A percentile compares a stretch with the other conserved stretches of the same genome.
phyloP scores from a whole-genome alignment of 2,888 invertebrate genomes.

The Dermolepida albohirtum region DNA sequence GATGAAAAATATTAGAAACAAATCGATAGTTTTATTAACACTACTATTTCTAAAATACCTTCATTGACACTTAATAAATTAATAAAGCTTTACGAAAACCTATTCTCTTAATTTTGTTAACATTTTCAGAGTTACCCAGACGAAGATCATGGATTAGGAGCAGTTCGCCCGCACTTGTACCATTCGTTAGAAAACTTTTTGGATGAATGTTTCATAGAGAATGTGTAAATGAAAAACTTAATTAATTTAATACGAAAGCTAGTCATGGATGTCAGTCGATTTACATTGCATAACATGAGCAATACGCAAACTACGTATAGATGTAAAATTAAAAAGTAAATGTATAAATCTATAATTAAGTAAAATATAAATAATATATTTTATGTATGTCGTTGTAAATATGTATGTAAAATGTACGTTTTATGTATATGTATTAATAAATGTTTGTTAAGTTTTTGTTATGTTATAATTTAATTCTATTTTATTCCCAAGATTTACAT shows the following conservation, averaged over 20 bases:
- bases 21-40: too few species aligned
- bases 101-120: too few species aligned
- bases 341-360: conserved; percentile 8
- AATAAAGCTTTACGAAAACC: too few species aligned
- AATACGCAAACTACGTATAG: conserved; percentile 1
- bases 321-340: background rate
- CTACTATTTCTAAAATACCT: too few species aligned
- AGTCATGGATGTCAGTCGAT: conserved; percentile 22
- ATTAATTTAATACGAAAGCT: conserved; percentile 24
- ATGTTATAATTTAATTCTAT: background rate
- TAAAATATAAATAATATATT: conserved; percentile 11
- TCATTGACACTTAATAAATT: too few species aligned
- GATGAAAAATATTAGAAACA: too few species aligned
- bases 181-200: conserved; percentile 90
- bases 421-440: conserved; percentile 25
- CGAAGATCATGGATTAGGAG: conserved; percentile 88
- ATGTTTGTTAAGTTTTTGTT: conserved; percentile 34
- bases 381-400: background rate
- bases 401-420: conserved; percentile 31
- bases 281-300: background rate
- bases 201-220: conserved; percentile 68
- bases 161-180: conserved; percentile 88
- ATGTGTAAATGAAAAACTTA: conserved; percentile 12
- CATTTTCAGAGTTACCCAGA: conserved; percentile 89
- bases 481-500: too few species aligned